phyloP scores from a whole-genome alignment of 2,888 invertebrate genomes.

The Nephrotoma guestfalica region DNA sequence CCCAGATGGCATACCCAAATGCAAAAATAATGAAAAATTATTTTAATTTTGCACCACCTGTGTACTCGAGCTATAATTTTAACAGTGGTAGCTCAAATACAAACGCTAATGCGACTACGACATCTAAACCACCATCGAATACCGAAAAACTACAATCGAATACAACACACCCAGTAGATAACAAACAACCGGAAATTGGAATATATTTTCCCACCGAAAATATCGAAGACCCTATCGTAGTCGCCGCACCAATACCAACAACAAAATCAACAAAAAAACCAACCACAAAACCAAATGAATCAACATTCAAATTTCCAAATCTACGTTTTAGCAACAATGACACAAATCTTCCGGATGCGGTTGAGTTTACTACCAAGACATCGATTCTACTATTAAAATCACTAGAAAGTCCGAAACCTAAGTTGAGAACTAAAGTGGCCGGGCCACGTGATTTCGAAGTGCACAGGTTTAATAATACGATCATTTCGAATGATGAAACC shows the following conservation, averaged over 20 bases:
- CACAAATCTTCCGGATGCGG: background rate
- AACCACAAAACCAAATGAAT: background rate
- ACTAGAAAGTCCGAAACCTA: background rate
- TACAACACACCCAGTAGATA: background rate
- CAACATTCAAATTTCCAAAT: background rate
- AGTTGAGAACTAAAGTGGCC: background rate
- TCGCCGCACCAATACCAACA: background rate
- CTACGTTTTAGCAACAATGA: background rate
- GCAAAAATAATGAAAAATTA: background rate
- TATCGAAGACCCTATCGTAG: background rate
- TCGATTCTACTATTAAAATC: background rate
- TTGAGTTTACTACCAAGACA: background rate
- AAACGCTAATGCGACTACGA: background rate
- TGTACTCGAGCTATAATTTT: background rate
- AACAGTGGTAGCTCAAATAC: background rate
- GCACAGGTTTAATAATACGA: conserved; percentile 13
- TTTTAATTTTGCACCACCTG: background rate
- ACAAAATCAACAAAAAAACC: background rate
- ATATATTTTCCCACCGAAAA: background rate
- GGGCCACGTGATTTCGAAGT: conserved; percentile 11
- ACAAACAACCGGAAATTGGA: background rate
- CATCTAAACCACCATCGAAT: background rate
- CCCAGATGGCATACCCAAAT: background rate
- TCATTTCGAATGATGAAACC: conserved; percentile 17
- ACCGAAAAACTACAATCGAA: background rate